Evolutionary conservation across 92 coral and sea anemone genomes (phyloP), one percentile per base, ranked within the genome.

Genomic region (Pocillopora grandis): DNA sequence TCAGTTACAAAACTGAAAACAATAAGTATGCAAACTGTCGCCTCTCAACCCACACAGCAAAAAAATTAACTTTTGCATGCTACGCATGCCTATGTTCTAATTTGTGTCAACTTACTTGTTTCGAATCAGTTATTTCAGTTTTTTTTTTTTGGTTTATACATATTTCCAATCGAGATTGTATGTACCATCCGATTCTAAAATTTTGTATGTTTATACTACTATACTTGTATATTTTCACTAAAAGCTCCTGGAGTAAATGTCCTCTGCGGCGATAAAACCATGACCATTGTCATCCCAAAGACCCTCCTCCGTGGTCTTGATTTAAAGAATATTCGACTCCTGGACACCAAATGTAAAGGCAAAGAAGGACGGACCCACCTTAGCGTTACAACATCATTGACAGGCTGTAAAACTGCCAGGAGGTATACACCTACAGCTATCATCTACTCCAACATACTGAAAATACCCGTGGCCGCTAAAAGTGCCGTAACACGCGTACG

Each of bases 401-500:
- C 92, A 7, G 81, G 88, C 16, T 92, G 95, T 80, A 88, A 92
- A 59, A 92, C 95, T 4, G 86, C 89, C n/a, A 85, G 92, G 70
- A 89, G 92, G 58, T 87, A 89, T 75, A 75, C 82, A 27, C 84
- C 76, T 80, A 77, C 82, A 80, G 82, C 78, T 72, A 75, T 92
- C 36, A 92, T 89, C 37, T 92, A 92, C 87, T 86, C 87, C 81
- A 92, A 92, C 80, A 83, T 76, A 78, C 74, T 90, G 67, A 91
- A 92, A 76, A 86, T 83, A 73, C 77, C 90, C 5, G 66, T 57
- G 11, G 70, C 85, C 57, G 92, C 55, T 16, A 71, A 87, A 16
- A 87, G 88, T 75, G 84, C 89, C 21, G 85, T 92, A 72, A 92
- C 95, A 9, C 89, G 95, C 73, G 88, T 89, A 72, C 90, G 95